These are phyloP conservation scores for Polymixis flavicincta DNA, from an alignment of 2,888 invertebrate species.

Conservation along the genomic window DNA sequence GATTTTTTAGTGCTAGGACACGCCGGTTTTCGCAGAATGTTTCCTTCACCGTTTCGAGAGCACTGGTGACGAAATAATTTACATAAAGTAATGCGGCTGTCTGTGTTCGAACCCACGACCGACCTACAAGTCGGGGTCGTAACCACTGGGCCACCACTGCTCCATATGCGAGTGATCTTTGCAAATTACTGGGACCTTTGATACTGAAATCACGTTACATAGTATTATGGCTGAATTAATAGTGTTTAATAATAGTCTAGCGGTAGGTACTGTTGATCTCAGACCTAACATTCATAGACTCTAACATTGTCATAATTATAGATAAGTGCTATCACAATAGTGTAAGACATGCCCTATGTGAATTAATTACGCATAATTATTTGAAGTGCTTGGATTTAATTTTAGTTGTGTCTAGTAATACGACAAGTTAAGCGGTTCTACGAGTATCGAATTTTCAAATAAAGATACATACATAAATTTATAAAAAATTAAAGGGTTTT, in stretches of 20 bases:
- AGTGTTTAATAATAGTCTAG: conserved; percentile 31
- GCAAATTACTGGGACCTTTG: conserved; percentile 8
- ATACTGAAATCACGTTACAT: background rate
- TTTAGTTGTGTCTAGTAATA: background rate
- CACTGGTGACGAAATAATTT: no score
- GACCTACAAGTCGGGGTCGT: no score
- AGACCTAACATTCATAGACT: background rate
- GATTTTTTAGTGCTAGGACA: no score
- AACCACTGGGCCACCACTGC: no score
- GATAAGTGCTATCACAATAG: conserved; percentile 35
- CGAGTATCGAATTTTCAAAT: background rate
- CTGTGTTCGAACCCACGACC: no score
- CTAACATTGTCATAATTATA: conserved; percentile 49
- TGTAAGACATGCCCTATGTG: conserved; percentile 1
- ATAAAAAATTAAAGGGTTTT: no score
- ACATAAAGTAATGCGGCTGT: no score
- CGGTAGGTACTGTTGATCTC: background rate
- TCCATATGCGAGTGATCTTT: background rate
- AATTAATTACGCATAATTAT: conserved; percentile 37
- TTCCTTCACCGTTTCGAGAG: no score
- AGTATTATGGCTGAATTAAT: background rate
- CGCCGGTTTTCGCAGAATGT: no score
- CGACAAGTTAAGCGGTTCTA: no score
- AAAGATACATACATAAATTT: no score
- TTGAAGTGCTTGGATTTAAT: background rate